phyloP scores from a whole-genome alignment of 2,113 vertebrate species.

The Sprattus sprattus region DNA sequence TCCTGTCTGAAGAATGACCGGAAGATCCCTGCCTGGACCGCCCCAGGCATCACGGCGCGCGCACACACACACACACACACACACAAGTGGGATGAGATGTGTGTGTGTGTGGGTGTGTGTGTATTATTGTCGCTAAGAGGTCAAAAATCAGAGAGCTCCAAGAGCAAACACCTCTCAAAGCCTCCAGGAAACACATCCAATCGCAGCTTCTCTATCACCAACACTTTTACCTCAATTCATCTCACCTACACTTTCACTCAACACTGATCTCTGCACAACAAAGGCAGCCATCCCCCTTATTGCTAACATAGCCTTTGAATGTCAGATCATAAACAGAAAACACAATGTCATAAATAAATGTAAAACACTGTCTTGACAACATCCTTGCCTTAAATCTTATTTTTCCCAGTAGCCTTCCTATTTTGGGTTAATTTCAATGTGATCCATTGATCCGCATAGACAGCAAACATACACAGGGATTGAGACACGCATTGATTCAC shows the following conservation, averaged over 20 bases:
- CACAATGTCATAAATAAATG: not conserved
- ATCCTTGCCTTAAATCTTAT: too few relatives aligned
- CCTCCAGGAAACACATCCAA: too few relatives aligned
- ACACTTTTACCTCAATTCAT: too few relatives aligned
- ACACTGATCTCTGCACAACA: too few relatives aligned
- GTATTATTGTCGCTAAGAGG: not conserved
- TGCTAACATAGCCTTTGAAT: not conserved
- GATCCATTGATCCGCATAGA: not conserved
- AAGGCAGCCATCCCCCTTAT: not conserved
- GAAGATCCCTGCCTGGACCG: slow-evolving; percentile 75
- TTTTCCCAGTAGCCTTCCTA: too few relatives aligned
- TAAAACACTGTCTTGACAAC: too few relatives aligned
- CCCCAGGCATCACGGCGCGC: not conserved
- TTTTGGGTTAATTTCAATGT: not conserved
- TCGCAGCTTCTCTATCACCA: too few relatives aligned
- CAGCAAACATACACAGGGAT: not conserved
- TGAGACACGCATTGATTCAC: not conserved
- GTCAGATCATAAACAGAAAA: not conserved
- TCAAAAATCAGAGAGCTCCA: not conserved
- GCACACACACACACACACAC: not conserved
- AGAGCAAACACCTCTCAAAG: too few relatives aligned
- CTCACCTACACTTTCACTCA: too few relatives aligned
- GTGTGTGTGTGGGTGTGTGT: not conserved
- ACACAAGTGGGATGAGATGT: not conserved
- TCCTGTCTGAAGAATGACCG: slow-evolving; percentile 87